Evolutionary conservation across 2,797 vertebrate species (phyloP), one percentile per base, ranked within the genome.

Genomic region (Avahi laniger): DNA sequence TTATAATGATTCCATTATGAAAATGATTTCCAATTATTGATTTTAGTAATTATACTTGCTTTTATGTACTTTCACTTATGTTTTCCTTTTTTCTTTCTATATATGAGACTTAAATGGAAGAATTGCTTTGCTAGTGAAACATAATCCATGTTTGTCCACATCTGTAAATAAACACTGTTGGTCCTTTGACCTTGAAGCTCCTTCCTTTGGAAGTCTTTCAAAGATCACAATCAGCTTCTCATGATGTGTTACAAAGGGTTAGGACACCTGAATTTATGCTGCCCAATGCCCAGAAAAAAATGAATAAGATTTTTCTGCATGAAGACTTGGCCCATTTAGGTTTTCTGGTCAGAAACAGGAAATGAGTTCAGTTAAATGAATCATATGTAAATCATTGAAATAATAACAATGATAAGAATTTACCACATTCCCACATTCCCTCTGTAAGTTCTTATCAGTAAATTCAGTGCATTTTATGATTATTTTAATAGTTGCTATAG

Each of bases 321-420:
- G 33, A 91, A 72, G 41, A 86, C 52, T 35, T 90, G 38, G 10
- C 65, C 5, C 15, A 59, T 91, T 97, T 48, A 72, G 46, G 24
- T 95, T 93, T 46, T 95, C 52, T 95, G 24, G 4, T 72, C 24
- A 90, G 57, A 92, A 59, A 84, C 6, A 89, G 50, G 26, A 82
- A 96, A 59, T 93, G 35, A 79, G 14, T 69, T 83, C 28, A 85
- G 7, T 82, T 65, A 72, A 69, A 78, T 10, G 93, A 95, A 70
- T 85, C 10, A 83, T 28, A 79, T 46, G 4, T 67, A 79, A 89
- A 38, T 79, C 10, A 79, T 87, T 83, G 69, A 84, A 96, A 61
- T 65, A 63, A 81, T 78, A 73, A 33, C 41, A 54, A 61, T 70
- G 50, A 41, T 12, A 73, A n/a, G n/a, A 93, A 78, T 73, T 67